Base-by-base conservation (phyloP, 2,888 invertebrate species). In the Chrysina gloriosa region DNA sequence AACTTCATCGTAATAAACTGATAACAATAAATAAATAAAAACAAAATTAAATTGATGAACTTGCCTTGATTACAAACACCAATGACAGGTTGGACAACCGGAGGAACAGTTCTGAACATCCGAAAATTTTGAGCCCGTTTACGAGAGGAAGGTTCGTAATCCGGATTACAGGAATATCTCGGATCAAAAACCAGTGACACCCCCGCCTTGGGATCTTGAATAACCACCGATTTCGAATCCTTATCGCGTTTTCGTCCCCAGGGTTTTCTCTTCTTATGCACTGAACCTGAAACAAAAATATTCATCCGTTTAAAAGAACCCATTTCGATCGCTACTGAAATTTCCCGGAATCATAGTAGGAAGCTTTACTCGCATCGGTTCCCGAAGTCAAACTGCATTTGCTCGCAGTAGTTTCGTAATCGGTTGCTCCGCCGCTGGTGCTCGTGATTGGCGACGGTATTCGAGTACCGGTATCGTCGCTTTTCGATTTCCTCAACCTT, bases 61-160 rank as follows among this genome's bases (percentile, higher is more conserved):
- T 52, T 67, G 63, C 67, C 67, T 27, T 68, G 52, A 6, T 48
- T 50, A 48, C 69, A 69, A 14, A 69, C 61, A 19, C 69, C 69
- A 29, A 65, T 42, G 19, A 69, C 69, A n/a, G 69, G 69, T 50
- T 69, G 69, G 11, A 69, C 69, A n/a, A 25, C 52, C 1, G 69
- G 69, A 5, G 63, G 63, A 19, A 69, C 52, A 23, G 23, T 27
- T 36, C 65, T 36, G 19, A 45, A 29, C 19, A 16, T 36, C 36
- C 69, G 21, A 29, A 65, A 69, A 23, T 69, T 54, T 54, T 31
- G 50, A 14, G 27, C 39, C 16, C 25, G 56, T 11, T 36, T 52
- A 4, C 27, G 9, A 14, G 45, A 9, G n/a, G 36, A 48, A 14
- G 9, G 21, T 6, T 48, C 21, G 45, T 64, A 68, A 47, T 56